phyloP scores from a whole-genome alignment of 2,797 vertebrate genomes.

The Platalea minor region DNA sequence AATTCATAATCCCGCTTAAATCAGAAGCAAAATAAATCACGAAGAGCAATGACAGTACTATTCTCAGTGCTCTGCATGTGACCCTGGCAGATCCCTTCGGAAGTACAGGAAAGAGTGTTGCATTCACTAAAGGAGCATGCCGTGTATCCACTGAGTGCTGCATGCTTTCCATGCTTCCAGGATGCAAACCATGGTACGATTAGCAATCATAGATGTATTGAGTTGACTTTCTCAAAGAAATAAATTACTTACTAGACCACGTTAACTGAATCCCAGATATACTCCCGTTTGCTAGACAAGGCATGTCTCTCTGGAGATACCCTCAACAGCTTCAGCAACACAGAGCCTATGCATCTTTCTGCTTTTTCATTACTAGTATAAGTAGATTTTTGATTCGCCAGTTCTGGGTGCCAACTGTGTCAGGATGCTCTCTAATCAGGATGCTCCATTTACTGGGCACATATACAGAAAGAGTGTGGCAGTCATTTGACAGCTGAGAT shows the following conservation, averaged over 20 bases:
- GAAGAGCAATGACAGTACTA: conserved; percentile 10
- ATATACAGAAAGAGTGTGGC: neutral
- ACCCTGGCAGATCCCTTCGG: neutral
- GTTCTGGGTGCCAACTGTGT: neutral
- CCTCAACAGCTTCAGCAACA: neutral
- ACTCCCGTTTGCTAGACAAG: neutral
- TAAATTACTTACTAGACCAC: neutral
- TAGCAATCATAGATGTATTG: neutral
- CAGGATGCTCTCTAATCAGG: neutral
- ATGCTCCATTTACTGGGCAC: neutral
- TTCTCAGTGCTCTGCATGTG: neutral
- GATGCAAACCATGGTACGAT: neutral
- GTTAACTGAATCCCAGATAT: neutral
- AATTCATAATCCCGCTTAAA: conserved; percentile 66
- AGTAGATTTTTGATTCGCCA: neutral
- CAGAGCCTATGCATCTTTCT: neutral
- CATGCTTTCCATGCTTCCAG: neutral
- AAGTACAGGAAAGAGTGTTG: neutral
- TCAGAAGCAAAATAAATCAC: conserved; percentile 54
- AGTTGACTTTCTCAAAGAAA: neutral
- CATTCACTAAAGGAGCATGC: neutral
- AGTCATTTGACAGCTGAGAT: neutral
- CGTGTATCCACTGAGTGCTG: neutral
- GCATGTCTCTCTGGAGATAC: neutral
- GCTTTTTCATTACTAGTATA: neutral